Evolutionary conservation across 2,113 vertebrate genomes (phyloP).

Genomic region (Stercorarius parasiticus): DNA sequence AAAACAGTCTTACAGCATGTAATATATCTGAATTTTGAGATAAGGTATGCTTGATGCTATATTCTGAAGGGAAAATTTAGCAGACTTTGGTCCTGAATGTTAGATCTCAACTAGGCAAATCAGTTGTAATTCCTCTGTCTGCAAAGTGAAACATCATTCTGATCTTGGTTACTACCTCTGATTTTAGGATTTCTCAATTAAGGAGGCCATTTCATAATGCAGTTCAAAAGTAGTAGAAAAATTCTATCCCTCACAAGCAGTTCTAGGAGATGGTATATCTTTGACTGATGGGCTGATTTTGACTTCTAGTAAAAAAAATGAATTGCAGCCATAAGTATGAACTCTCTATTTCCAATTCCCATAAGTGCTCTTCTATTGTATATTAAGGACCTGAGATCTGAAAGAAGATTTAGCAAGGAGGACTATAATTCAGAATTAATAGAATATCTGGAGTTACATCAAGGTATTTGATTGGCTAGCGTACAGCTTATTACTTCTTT

Average conservation of each 20-base stretch:
- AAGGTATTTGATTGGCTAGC: not conserved
- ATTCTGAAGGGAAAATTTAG: not conserved
- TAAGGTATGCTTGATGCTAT: not conserved
- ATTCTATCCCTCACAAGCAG: not conserved
- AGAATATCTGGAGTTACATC: not conserved
- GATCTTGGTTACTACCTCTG: not conserved
- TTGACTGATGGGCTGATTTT: constrained; percentile 26
- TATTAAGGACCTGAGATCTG: constrained; percentile 2
- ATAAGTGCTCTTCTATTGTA: not conserved
- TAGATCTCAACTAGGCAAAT: not conserved
- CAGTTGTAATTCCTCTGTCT: not conserved
- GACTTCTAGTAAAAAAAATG: not conserved
- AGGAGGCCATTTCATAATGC: not conserved
- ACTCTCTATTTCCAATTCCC: constrained; percentile 4
- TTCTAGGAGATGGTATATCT: not conserved
- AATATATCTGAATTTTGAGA: not conserved
- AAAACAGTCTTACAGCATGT: not conserved
- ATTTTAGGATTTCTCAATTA: not conserved
- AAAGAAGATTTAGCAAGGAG: not conserved
- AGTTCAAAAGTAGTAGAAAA: not conserved
- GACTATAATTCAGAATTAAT: constrained; percentile 38
- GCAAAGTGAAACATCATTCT: not conserved
- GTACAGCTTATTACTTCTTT: not conserved
- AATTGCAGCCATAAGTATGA: constrained; percentile 11
- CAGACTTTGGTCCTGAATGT: not conserved